Base-by-base conservation (phyloP, 1,140 invertebrate genomes). In the Matsumurasca onukii region DNA sequence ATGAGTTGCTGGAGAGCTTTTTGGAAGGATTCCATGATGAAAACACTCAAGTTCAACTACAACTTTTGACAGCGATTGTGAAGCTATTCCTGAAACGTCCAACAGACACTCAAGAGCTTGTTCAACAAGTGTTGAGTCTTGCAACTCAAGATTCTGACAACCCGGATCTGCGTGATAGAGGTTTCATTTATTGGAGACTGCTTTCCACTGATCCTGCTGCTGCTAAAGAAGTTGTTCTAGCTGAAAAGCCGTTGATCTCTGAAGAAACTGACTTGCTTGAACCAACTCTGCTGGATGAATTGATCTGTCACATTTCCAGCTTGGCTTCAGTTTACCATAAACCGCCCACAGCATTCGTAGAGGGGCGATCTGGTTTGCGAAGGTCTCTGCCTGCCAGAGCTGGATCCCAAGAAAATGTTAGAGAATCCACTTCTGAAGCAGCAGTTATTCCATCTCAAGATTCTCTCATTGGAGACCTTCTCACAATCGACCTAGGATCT, bases 21-120 rank as follows among this genome's bases (percentile, higher is more conserved):
- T 83, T 99, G 1, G 98, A 99, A 83, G 97, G 97, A n/a, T 99
- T 99, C 82, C 95, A 98, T 74, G 98, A 99, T 84, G 98, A 99
- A 79, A 99, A 99, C 77, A 95, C 97, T 31, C 97, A 99, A 85
- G 98, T 99, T 3, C 97, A 99, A 80, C 82, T 99, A 25, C 97
- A 99, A 77, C 80, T 99, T 62, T 82, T 99, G 17, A 99, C 98
- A 1, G 97, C 97, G 0, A 98, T 99, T 71, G 98, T 99, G 0
- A 99, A 99, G 80, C 81, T 99, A 55, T 99, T 99, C 82, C 82
- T 99, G 66, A 99, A 99, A 80, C 86, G 97, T 61, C 98, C 98
- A 0, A 94, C 95, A 0, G 97, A 99, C 78, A 99, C 98, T 0
- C 98, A 99, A 82, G 97, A 98, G 77, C 81, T 99, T 17, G 98